Evolutionary conservation across 1,140 invertebrate species (phyloP).

Genomic region (Augochlora pura): DNA sequence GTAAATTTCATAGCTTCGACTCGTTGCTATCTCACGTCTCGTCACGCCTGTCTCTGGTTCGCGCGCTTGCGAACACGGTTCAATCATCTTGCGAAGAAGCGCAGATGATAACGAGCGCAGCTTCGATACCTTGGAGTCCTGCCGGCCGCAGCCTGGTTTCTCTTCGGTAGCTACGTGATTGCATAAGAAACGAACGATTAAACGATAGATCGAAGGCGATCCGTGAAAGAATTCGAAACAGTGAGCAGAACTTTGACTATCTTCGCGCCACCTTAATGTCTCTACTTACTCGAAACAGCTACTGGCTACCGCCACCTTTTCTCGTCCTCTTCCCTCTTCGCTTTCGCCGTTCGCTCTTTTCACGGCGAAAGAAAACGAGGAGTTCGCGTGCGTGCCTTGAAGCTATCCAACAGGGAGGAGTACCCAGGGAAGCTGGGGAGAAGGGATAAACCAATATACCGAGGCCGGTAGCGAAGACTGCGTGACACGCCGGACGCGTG

Average conservation of each 20-base stretch:
- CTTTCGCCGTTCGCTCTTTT: conserved; percentile 46
- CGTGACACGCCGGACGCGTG: conserved; percentile 60
- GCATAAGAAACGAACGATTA: not conserved
- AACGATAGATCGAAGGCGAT: not conserved
- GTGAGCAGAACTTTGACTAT: conserved; percentile 35
- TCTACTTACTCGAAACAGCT: conserved; percentile 52
- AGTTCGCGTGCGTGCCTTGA: conserved; percentile 62
- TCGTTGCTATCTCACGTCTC: too few species aligned
- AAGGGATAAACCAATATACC: conserved; percentile 56
- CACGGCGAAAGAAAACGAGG: conserved; percentile 54
- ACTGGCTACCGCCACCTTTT: conserved; percentile 33
- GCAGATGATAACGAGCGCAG: too few species aligned
- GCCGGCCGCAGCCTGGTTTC: not conserved
- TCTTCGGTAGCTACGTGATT: not conserved
- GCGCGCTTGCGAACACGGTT: too few species aligned
- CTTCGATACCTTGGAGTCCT: too few species aligned
- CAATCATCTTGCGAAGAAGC: too few species aligned
- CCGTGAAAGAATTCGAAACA: conserved; percentile 28
- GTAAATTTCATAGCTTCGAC: too few species aligned
- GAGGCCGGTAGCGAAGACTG: conserved; percentile 40
- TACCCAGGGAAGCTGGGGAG: conserved; percentile 51
- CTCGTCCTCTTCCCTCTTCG: conserved; percentile 45
- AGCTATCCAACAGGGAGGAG: conserved; percentile 58
- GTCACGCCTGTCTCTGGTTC: too few species aligned
- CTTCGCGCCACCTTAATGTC: conserved; percentile 48